Evolutionary conservation across 1,140 invertebrate species (phyloP).

Genomic region (Eriocheir sinensis): DNA sequence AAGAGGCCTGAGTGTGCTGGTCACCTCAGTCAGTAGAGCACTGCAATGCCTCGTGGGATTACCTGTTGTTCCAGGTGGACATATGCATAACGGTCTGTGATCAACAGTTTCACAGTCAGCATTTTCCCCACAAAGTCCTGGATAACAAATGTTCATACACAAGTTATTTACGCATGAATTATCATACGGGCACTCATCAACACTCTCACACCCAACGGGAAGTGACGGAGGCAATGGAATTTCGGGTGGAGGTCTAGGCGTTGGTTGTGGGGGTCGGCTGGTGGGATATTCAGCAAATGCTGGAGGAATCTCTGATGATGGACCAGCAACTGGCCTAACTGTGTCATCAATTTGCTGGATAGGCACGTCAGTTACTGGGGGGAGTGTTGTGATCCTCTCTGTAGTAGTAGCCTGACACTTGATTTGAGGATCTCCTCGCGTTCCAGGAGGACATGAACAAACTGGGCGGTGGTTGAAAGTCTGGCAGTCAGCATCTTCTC

Average conservation of each 20-base stretch:
- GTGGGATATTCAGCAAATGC: not conserved
- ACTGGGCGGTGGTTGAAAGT: constrained; percentile 89
- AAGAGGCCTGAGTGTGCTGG: constrained; percentile 19
- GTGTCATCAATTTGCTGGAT: not conserved
- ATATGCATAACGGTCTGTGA: constrained; percentile 89
- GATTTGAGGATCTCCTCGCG: constrained; percentile 75
- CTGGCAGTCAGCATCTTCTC: constrained; percentile 77
- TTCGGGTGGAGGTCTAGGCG: constrained; percentile 85
- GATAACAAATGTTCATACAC: constrained; percentile 81
- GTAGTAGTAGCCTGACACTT: constrained; percentile 57
- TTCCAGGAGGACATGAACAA: constrained; percentile 86
- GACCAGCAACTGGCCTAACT: constrained; percentile 65
- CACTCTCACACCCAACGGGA: constrained; percentile 81
- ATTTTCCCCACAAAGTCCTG: constrained; percentile 91
- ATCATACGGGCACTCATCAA: constrained; percentile 79
- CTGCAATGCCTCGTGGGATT: constrained; percentile 85
- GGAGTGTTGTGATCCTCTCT: constrained; percentile 29
- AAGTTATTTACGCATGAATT: constrained; percentile 80
- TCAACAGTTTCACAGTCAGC: constrained; percentile 89
- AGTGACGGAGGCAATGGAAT: constrained; percentile 90
- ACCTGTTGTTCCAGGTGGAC: constrained; percentile 83
- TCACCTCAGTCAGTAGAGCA: constrained; percentile 80
- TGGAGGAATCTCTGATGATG: constrained; percentile 63
- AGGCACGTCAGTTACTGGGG: constrained; percentile 52
- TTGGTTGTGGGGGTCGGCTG: constrained; percentile 82